Percentiles rank a stretch among this genome's conserved stretches.
Conservation (phyloP, 2,888 invertebrate genomes). For the Tiliacea aurago region DNA sequence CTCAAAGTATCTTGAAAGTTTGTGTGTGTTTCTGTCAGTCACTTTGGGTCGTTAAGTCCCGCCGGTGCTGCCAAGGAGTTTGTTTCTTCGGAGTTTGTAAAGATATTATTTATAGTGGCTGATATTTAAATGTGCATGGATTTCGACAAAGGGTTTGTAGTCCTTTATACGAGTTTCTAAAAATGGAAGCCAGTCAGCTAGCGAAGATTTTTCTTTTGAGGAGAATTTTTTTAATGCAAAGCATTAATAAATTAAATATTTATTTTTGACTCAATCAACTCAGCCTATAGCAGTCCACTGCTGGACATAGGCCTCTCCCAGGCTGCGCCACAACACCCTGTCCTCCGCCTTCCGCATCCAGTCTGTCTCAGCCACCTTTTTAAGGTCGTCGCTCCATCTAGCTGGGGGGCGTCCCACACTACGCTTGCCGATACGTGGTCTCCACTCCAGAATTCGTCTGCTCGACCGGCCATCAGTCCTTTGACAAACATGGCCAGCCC, state of each 20-base stretch:
- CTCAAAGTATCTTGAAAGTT: slow-evolving; percentile 46
- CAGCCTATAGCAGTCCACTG: too few species aligned
- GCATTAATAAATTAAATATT: neutral
- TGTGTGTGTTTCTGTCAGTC: slow-evolving; percentile 44
- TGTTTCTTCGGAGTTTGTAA: slow-evolving; percentile 16
- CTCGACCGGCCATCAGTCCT: too few species aligned
- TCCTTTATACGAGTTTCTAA: neutral
- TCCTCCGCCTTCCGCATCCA: too few species aligned
- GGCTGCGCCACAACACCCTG: too few species aligned
- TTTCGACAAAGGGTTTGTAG: neutral
- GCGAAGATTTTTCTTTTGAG: neutral
- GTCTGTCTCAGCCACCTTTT: too few species aligned
- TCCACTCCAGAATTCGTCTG: too few species aligned
- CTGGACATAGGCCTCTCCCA: too few species aligned
- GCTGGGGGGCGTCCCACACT: too few species aligned
- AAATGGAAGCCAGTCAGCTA: neutral
- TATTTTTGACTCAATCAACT: too few species aligned
- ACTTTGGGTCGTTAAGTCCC: slow-evolving; percentile 25
- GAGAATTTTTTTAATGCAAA: neutral
- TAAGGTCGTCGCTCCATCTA: too few species aligned
- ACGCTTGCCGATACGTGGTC: too few species aligned
- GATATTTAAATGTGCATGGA: neutral
- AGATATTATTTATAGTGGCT: neutral
- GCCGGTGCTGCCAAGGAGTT: slow-evolving; percentile 6
- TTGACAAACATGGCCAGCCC: too few species aligned